Percentiles rank a stretch among this genome's conserved stretches.
These are phyloP conservation scores for Kradibia gibbosae DNA, from an alignment of 1,140 invertebrate genomes.

Conservation along the genomic window DNA sequence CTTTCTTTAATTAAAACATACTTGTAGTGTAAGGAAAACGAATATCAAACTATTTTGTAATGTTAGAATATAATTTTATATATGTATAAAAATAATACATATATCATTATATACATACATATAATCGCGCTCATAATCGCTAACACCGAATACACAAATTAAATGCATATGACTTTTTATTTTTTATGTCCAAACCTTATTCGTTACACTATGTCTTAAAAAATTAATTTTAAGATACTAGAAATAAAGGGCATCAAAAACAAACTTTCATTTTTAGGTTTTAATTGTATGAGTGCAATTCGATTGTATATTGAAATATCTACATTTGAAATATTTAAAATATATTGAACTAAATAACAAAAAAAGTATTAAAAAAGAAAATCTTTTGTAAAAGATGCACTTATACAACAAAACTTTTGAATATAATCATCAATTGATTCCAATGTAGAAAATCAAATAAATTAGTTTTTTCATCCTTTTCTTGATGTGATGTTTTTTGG, in stretches of 20 bases:
- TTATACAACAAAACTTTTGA: neutral
- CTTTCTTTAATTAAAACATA: neutral
- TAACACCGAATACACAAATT: neutral
- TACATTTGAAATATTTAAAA: neutral
- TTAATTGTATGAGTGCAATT: constrained; percentile 14
- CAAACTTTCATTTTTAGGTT: neutral
- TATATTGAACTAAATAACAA: neutral
- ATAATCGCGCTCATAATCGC: neutral
- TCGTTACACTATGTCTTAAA: neutral
- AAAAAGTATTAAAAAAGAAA: no score
- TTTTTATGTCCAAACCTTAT: neutral
- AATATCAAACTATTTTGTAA: neutral
- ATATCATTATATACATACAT: neutral
- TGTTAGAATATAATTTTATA: constrained; percentile 6
- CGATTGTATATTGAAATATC: neutral
- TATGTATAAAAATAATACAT: neutral
- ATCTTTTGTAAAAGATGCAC: constrained; percentile 10
- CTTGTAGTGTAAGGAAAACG: neutral
- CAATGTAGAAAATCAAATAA: constrained; percentile 58
- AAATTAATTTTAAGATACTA: neutral
- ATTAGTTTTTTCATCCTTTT: constrained; percentile 64
- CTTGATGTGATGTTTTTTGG: constrained; percentile 67
- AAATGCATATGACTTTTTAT: neutral
- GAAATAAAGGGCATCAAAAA: neutral
- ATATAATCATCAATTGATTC: constrained; percentile 49